Evolutionary conservation across 2,113 vertebrate species (phyloP).

Genomic region (Oceanites oceanicus): DNA sequence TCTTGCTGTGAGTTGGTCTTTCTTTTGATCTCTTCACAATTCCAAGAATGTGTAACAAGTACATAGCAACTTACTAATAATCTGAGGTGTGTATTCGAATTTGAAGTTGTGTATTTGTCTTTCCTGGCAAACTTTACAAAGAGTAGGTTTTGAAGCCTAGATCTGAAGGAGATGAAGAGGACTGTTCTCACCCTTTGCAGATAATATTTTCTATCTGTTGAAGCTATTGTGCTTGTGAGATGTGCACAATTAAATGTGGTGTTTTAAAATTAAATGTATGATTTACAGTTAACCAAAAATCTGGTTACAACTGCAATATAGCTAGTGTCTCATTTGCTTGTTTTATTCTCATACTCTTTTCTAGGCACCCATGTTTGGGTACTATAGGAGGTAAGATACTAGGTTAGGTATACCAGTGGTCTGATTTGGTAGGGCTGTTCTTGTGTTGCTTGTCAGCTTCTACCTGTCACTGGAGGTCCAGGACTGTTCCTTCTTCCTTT

Average conservation of each 20-base stretch:
- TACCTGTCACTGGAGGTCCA: neutral
- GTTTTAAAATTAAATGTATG: neutral
- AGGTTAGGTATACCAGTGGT: neutral
- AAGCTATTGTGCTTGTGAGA: neutral
- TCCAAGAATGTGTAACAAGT: slow-evolving; percentile 37
- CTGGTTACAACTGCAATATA: neutral
- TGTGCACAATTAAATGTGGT: neutral
- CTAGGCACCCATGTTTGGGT: neutral
- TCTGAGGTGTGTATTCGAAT: neutral
- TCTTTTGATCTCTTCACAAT: slow-evolving; percentile 51
- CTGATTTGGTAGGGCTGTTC: neutral
- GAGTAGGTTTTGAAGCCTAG: neutral
- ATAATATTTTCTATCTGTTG: neutral
- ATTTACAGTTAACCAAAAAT: neutral
- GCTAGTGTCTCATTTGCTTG: neutral
- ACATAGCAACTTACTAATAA: neutral
- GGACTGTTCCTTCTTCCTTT: neutral
- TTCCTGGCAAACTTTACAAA: neutral
- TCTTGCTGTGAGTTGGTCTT: neutral
- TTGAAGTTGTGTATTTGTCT: neutral
- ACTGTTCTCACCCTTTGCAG: neutral
- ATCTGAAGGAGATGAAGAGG: neutral
- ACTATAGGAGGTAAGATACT: neutral
- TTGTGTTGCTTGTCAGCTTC: neutral
- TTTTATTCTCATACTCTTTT: neutral